Conservation (phyloP, 1,140 invertebrate species). For the Pemphigus obesinymphae region DNA sequence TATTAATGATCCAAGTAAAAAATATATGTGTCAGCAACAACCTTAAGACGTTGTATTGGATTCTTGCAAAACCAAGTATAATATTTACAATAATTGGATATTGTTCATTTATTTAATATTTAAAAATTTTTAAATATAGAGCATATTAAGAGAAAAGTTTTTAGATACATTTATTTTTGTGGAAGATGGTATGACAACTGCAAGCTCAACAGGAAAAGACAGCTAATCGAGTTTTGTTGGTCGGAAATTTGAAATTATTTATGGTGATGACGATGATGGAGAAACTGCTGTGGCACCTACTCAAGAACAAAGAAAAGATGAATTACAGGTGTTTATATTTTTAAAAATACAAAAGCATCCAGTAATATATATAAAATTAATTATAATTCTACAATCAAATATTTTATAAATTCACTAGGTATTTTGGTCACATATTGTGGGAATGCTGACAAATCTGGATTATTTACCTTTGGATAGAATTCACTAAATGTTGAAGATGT, state of each 20-base stretch:
- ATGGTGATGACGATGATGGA: conserved; percentile 76
- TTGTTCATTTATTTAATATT: conserved; percentile 32
- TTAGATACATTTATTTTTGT: conserved; percentile 72
- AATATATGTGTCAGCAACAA: conserved; percentile 78
- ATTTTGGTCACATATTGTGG: conserved; percentile 94
- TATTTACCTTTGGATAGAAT: conserved; percentile 88
- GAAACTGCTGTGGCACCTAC: conserved; percentile 91
- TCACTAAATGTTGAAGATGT: conserved; percentile 95
- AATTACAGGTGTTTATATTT: conserved; percentile 63
- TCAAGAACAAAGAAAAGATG: conserved; percentile 86
- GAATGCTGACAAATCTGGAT: conserved; percentile 93
- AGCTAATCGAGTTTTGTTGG: conserved; percentile 6
- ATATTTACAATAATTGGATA: background rate
- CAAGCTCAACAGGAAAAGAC: conserved; percentile 23
- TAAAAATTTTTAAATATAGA: conserved; percentile 53
- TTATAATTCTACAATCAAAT: background rate
- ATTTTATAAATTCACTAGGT: conserved; percentile 54
- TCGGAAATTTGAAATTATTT: conserved; percentile 26
- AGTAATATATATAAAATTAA: background rate
- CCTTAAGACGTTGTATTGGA: conserved; percentile 75
- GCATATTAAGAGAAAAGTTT: conserved; percentile 70
- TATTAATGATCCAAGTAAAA: conserved; percentile 74
- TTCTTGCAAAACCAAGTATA: conserved; percentile 77
- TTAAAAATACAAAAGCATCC: background rate
- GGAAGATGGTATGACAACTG: conserved; percentile 58